Base-by-base conservation (phyloP, 2,797 vertebrate species). In the Rhodeus uyekii region DNA sequence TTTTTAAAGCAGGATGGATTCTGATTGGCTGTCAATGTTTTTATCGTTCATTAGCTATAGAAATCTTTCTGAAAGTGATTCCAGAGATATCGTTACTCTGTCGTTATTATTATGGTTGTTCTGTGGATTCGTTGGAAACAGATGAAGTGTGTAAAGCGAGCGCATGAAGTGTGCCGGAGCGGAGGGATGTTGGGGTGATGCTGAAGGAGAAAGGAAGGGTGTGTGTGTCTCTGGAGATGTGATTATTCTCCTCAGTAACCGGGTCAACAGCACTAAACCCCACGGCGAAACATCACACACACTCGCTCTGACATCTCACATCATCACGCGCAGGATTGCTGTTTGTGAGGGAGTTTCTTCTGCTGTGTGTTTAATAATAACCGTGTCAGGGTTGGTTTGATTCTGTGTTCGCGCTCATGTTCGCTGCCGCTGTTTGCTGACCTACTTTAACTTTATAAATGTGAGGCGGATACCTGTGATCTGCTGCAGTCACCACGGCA, bases 211-310 rank as follows among this genome's bases (percentile, higher is more conserved):
- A 68, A 46, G 8, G 53, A 60, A 80, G 78, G 50, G 63, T 85
- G 58, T 88, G 86, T 73, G 80, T 22, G 61, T 81, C 81, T 91
- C 85, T 9, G 86, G 88, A 91, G 89, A 90, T 79, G n/a, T 69
- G 89, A 89, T 90, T 87, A 87, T 81, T 87, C 86, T 87, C 80
- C 71, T 90, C 86, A 85, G 90, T 89, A 92, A 92, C 89, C 91
- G 91, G 93, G 92, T 93, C 93, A 94, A 88, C 79, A 34, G 84
- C 83, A 68, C 83, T 39, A 36, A 89, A 89, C 89, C 93, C 92
- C 50, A 85, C 64, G 89, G 92, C 91, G 27, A 1, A 18, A 46
- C 58, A 44, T 29, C 38, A 39, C 5, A 67, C 3, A 82, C 50
- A 38, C 63, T 24, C 46, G 36, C 29, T 29, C 46, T n/a, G n/a